Evolutionary conservation across 2,888 invertebrate species (phyloP), one percentile per base, ranked within the genome.

Genomic region (Clanis bilineata): DNA sequence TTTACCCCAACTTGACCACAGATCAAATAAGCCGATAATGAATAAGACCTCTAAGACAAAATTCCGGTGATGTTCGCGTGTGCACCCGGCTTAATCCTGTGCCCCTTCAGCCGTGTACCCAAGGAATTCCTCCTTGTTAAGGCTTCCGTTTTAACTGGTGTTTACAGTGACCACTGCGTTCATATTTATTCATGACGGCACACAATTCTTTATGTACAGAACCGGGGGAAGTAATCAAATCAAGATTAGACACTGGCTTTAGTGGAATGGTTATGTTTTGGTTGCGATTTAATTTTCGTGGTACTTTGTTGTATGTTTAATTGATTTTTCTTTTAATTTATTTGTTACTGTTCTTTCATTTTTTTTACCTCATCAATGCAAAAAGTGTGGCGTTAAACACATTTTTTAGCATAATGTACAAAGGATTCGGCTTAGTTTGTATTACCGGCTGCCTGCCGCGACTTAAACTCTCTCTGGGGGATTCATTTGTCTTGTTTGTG

Each of bases 131-230:
- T 73, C 79, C 78, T 75, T 73, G 69, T 72, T 67, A 61, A 62
- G 68, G 68, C 67, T 75, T 73, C 67, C 75, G 70, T 60, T 68
- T 60, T 63, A 65, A 62, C 66, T 67, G 71, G 73, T 72, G 69
- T 72, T 71, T 69, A 66, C 66, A 67, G 61, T 66, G 68, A 65
- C 63, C 65, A 64, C 62, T 61, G 60, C 57, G 58, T 69, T 74
- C 67, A 78, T 78, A 72, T 75, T 77, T 78, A 78, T 78, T 78
- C 75, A 77, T 76, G 73, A 70, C 28, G 25, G 39, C 38, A 45
- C 44, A 32, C 55, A 57, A 51, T 58, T 57, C 63, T 67, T 67
- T 64, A 63, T 63, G 63, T 56, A 56, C 41, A 58, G 61, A 57
- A 56, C 58, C 4, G 36, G 58, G 54, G 62, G 60, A 58, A 64